These are phyloP conservation scores for Epiperipatus broadwayi DNA, from an alignment of 2,888 invertebrate species.

Conservation along the genomic window DNA sequence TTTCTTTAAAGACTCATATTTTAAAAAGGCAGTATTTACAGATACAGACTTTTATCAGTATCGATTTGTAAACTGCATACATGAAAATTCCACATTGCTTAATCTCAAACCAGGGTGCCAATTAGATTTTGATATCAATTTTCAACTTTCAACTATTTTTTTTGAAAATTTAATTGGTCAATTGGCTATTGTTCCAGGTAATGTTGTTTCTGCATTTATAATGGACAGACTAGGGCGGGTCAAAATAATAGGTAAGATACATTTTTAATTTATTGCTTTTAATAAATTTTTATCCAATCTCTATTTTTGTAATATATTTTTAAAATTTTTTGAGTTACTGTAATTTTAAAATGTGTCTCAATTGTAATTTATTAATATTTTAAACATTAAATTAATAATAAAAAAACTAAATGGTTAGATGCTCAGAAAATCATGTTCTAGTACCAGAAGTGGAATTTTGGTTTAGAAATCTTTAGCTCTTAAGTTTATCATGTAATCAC, in stretches of 20 bases:
- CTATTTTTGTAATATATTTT: too few species aligned
- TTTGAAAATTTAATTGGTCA: constrained; percentile 33
- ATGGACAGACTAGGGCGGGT: constrained; percentile 31
- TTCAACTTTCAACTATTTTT: constrained; percentile 36
- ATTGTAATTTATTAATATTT: too few species aligned
- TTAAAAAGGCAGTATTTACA: constrained; percentile 41
- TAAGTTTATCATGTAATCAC: too few species aligned
- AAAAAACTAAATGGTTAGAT: too few species aligned
- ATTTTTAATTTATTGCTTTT: too few species aligned
- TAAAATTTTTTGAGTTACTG: too few species aligned
- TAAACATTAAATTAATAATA: too few species aligned
- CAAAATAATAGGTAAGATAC: constrained; percentile 30
- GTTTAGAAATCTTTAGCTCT: too few species aligned
- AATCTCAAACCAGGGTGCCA: constrained; percentile 29
- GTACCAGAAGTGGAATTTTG: too few species aligned
- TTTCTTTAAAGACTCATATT: constrained; percentile 40
- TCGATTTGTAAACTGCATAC: constrained; percentile 39
- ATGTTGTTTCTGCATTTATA: constrained; percentile 29
- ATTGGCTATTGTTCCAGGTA: constrained; percentile 32
- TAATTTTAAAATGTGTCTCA: too few species aligned
- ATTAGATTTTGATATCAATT: constrained; percentile 38
- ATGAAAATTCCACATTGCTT: constrained; percentile 34
- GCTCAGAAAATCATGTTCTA: too few species aligned
- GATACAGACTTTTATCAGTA: constrained; percentile 42
- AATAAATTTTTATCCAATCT: too few species aligned